Base-by-base conservation (phyloP, 2,888 invertebrate genomes). In the Mamestra brassicae region DNA sequence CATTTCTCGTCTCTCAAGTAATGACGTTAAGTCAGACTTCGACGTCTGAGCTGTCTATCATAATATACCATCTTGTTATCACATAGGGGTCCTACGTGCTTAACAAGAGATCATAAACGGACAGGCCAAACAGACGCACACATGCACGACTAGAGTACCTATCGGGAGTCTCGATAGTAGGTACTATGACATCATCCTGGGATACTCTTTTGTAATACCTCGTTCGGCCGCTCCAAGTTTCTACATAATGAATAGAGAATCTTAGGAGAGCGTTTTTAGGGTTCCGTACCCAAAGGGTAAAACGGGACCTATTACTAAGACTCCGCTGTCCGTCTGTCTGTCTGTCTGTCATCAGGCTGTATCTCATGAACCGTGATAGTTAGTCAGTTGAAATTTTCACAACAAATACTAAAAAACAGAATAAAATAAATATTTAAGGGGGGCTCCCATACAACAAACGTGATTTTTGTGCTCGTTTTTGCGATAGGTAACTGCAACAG, bases 41-140 rank as follows among this genome's bases (percentile, higher is more conserved):
- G 85, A 74, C 85, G 90, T 91, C 90, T 89, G 86, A 87, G 75
- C 92, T 92, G 94, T 93, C 93, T 90, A 92, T 94, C 94, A 93
- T 92, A 94, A 94, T 94, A 90, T 81, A 92, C 87, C 81, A 89
- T 88, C 90, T 92, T 87, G 84, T 85, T 87, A 85, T 85, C 80
- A 71, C 76, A 88, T 88, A 86, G 84, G 87, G 87, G 87, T 80
- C 71, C 82, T 88, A 82, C 87, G 85, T 87, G 85, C 81, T 86
- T 84, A 89, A 89, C 85, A 84, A 90, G 86, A 84, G 81, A 87
- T 85, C 83, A 83, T 86, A 86, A 78, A 71, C 82, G 63, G 83
- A 71, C 84, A 83, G 78, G 65, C 76, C 74, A 82, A 80, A 83
- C 77, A 77, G 76, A 80, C 70, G 63, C 81, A 82, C 80, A 83